phyloP scores from a whole-genome alignment of 2,888 invertebrate species.

The Stenotaenia linearis region DNA sequence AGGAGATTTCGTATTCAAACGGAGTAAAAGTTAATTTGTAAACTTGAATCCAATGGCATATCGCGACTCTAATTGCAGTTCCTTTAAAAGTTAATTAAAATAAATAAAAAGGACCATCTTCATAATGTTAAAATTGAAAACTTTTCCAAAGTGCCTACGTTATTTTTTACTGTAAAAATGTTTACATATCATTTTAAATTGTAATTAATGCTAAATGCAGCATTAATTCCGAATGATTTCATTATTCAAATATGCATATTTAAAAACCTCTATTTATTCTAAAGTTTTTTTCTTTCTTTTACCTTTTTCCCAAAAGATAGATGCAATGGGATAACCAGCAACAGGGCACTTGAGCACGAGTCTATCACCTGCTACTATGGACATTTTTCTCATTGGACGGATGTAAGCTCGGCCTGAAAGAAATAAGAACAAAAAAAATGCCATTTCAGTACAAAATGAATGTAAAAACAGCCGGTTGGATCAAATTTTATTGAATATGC shows the following conservation, averaged over 20 bases:
- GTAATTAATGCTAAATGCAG: neutral
- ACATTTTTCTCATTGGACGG: conserved; percentile 85
- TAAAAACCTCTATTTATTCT: neutral
- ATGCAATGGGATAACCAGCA: conserved; percentile 89
- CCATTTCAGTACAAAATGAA: neutral
- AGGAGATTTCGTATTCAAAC: neutral
- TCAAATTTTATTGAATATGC: neutral
- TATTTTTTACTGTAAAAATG: neutral
- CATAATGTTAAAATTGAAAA: neutral
- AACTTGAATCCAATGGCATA: neutral
- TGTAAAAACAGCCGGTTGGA: neutral
- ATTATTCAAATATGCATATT: neutral
- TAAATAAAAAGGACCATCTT: neutral
- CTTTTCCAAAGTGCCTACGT: no score
- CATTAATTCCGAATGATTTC: neutral
- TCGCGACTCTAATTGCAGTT: neutral
- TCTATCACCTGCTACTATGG: conserved; percentile 85
- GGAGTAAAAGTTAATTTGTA: conserved; percentile 4
- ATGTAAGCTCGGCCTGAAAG: conserved; percentile 73
- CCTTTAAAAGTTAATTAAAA: neutral
- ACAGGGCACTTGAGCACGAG: conserved; percentile 87
- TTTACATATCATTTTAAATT: neutral
- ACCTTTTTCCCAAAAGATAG: conserved; percentile 90
- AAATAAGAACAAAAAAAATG: conserved; percentile 13
- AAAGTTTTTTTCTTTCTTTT: conserved; percentile 41